Conservation (phyloP, 2,797 vertebrate species). For the Falco peregrinus region DNA sequence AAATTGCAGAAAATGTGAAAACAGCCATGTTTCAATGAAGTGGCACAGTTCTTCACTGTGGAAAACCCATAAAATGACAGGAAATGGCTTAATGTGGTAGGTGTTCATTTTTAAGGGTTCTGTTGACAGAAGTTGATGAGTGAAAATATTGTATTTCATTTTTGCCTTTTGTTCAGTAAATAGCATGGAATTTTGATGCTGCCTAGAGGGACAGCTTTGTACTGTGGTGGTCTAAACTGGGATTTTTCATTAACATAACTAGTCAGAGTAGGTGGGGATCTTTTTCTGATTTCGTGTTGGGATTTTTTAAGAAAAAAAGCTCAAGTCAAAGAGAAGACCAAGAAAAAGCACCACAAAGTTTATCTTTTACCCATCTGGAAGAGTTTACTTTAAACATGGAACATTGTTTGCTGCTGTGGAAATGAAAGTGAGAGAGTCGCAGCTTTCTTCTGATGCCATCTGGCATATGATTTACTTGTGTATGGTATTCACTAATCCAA, state of each 20-base stretch:
- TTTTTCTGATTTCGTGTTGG: neutral
- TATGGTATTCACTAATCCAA: constrained; percentile 83
- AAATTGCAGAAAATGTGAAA: constrained; percentile 18
- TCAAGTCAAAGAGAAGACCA: constrained; percentile 60
- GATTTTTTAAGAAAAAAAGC: neutral
- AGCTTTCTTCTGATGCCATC: constrained; percentile 80
- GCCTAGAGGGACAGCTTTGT: constrained; percentile 66
- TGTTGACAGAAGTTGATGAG: constrained; percentile 75
- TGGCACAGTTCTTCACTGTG: constrained; percentile 31
- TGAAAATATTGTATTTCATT: constrained; percentile 65
- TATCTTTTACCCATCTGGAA: constrained; percentile 87
- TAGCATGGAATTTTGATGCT: constrained; percentile 54
- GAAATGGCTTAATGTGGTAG: constrained; percentile 74
- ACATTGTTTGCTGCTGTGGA: constrained; percentile 82
- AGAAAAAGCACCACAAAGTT: constrained; percentile 75
- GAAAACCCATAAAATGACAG: constrained; percentile 73
- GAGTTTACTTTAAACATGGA: constrained; percentile 84
- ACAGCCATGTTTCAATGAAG: constrained; percentile 26
- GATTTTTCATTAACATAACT: constrained; percentile 66
- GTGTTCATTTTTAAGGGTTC: constrained; percentile 69
- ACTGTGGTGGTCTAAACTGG: constrained; percentile 67
- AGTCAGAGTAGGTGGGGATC: constrained; percentile 9
- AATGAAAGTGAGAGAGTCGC: constrained; percentile 80
- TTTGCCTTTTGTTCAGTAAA: constrained; percentile 64
- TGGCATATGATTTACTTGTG: constrained; percentile 80